Conservation (phyloP, 2,888 invertebrate species). For the Drosophila nigricruria region DNA sequence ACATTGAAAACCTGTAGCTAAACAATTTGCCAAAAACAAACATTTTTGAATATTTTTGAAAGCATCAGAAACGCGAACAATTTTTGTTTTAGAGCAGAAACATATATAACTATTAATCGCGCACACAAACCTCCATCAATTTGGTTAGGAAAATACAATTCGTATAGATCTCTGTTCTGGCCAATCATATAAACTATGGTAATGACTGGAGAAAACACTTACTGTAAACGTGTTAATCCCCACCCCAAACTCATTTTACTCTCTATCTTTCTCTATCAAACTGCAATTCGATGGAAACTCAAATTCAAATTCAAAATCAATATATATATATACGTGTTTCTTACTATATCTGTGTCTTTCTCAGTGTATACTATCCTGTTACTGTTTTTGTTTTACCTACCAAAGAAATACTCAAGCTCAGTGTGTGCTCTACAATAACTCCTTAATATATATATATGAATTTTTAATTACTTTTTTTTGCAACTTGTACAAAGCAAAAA, state of each 20-base stretch:
- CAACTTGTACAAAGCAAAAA: constrained; percentile 54
- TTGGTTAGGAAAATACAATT: constrained; percentile 61
- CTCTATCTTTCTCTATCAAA: constrained; percentile 54
- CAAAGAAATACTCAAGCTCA: constrained; percentile 33
- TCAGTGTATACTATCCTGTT: constrained; percentile 64
- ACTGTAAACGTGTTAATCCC: constrained; percentile 54
- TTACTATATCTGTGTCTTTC: constrained; percentile 51
- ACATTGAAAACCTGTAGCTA: constrained; percentile 85
- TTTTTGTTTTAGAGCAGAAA: constrained; percentile 67
- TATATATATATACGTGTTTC: constrained; percentile 36
- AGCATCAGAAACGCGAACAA: constrained; percentile 36
- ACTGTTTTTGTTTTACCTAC: constrained; percentile 48
- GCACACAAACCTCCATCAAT: constrained; percentile 60
- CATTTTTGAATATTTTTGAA: constrained; percentile 74
- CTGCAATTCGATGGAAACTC: constrained; percentile 56
- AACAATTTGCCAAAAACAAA: constrained; percentile 82
- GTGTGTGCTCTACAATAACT: constrained; percentile 41
- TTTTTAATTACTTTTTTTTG: constrained; percentile 46
- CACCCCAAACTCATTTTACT: constrained; percentile 40
- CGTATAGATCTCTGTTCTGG: constrained; percentile 67
- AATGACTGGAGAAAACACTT: constrained; percentile 85
- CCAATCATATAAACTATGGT: constrained; percentile 80
- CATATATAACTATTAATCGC: constrained; percentile 31
- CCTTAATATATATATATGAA: constrained; percentile 14
- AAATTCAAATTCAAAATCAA: constrained; percentile 55